Evolutionary conservation across 1,140 invertebrate species (phyloP).

Genomic region (Drosophila mauritiana): DNA sequence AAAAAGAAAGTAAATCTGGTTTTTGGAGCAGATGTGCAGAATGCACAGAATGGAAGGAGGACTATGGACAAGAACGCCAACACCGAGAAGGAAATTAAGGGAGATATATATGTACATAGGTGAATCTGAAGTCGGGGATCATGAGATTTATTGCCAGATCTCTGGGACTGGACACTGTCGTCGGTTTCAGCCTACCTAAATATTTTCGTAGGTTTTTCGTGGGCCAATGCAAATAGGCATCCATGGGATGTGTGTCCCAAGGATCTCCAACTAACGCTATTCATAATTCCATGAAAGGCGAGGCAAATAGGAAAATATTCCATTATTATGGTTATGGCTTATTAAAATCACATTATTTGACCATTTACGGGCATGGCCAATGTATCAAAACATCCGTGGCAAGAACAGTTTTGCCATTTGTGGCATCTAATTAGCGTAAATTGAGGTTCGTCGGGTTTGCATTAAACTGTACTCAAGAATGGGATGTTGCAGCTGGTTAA

Average conservation of each 20-base stretch:
- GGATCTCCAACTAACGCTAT: conserved; percentile 12
- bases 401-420: conserved; percentile 43
- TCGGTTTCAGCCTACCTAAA: conserved; percentile 76
- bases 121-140: conserved; percentile 2
- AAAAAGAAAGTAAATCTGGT: conserved; percentile 81
- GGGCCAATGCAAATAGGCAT: conserved; percentile 67
- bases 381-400: conserved; percentile 56
- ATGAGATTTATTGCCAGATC: conserved; percentile 58
- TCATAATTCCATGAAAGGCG: conserved; percentile 27
- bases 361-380: conserved; percentile 24
- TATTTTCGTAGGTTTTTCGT: conserved; percentile 62
- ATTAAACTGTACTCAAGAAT: conserved; percentile 17
- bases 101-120: background rate
- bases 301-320: conserved; percentile 37
- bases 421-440: conserved; percentile 42
- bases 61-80: conserved; percentile 36
- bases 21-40: conserved; percentile 78
- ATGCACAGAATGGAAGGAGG: conserved; percentile 1
- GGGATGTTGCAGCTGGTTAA: conserved; percentile 4
- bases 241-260: conserved; percentile 44
- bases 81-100: conserved; percentile 28
- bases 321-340: conserved; percentile 57
- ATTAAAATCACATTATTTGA: conserved; percentile 69
- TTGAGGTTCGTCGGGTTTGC: conserved; percentile 18
- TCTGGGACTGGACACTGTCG: conserved; percentile 61